Evolutionary conservation across 2,113 vertebrate genomes (phyloP), one percentile per base, ranked within the genome.

Genomic region (Xyrauchen texanus): DNA sequence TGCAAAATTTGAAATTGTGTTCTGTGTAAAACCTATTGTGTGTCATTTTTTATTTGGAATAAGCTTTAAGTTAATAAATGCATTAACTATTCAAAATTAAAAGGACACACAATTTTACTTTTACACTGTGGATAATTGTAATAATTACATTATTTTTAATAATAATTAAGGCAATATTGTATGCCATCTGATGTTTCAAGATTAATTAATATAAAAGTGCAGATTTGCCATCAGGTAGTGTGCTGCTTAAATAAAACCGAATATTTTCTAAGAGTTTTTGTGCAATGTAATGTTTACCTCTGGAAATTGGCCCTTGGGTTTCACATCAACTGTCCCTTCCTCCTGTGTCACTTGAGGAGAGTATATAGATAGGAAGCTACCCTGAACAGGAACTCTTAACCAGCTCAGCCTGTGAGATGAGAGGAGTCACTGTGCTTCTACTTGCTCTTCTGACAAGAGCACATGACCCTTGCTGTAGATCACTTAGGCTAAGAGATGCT

Each of bases 371-470:
- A 68, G 58, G 77, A 53, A 7, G 45, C 4, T 65, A 13, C 82
- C 7, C 15, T 62, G 51, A 66, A 82, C 47, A 68, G 57, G 9
- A 73, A 77, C 75, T 74, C 81, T 82, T 84, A 69, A 81, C 84
- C 84, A 87, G 86, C 84, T 73, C 16, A 88, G 73, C 70, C 84
- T 91, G 82, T 86, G 90, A 89, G 80, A 93, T 93, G 93, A 91
- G 86, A 88, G 42, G 85, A 82, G 71, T 85, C 52, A 74, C 79
- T 65, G 67, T 91, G 68, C 60, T 89, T 81, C 77, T 90, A 79
- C 67, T 91, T 55, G 86, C 83, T 84, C 87, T 92, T 65, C 83
- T 90, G 45, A 83, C 83, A 67, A 84, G 89, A 86, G 88, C 81
- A 53, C 81, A 83, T 80, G 74, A 81, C 47, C 84, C 72, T 57